These are phyloP conservation scores for Lindbergichthys nudifrons DNA, from an alignment of 2,797 vertebrate species.

Conservation along the genomic window DNA sequence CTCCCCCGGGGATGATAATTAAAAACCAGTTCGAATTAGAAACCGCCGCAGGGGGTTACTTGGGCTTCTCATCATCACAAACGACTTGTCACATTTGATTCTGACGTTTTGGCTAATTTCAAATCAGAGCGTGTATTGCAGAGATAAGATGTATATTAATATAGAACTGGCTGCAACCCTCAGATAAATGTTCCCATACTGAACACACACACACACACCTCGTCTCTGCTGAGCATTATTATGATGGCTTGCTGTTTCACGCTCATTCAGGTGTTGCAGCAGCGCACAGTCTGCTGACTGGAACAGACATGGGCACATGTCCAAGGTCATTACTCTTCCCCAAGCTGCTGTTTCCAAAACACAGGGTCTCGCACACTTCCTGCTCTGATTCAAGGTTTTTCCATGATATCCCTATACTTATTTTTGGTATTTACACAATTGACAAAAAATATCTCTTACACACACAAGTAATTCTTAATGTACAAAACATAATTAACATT, in stretches of 20 bases:
- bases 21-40: conserved; percentile 55
- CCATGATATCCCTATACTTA: conserved; percentile 17
- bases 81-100: conserved; percentile 30
- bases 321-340: conserved; percentile 60
- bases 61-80: conserved; percentile 18
- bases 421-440: background rate
- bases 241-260: conserved; percentile 63
- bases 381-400: conserved; percentile 13
- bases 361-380: conserved; percentile 40
- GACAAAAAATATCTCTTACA: background rate
- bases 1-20: conserved; percentile 52
- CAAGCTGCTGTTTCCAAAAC: conserved; percentile 60
- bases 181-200: conserved; percentile 23
- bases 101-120: conserved; percentile 23
- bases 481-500: no score
- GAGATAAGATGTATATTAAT: conserved; percentile 23
- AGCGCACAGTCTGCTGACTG: conserved; percentile 53
- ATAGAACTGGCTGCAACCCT: conserved; percentile 34
- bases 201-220: conserved; percentile 19
- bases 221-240: conserved; percentile 42
- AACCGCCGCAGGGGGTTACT: conserved; percentile 10
- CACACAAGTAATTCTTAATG: no score
- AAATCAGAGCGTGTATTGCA: conserved; percentile 8
- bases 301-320: conserved; percentile 55
- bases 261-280: conserved; percentile 63